Base-by-base conservation (phyloP, 2,888 invertebrate genomes). In the Brachypalpus laphriformis region DNA sequence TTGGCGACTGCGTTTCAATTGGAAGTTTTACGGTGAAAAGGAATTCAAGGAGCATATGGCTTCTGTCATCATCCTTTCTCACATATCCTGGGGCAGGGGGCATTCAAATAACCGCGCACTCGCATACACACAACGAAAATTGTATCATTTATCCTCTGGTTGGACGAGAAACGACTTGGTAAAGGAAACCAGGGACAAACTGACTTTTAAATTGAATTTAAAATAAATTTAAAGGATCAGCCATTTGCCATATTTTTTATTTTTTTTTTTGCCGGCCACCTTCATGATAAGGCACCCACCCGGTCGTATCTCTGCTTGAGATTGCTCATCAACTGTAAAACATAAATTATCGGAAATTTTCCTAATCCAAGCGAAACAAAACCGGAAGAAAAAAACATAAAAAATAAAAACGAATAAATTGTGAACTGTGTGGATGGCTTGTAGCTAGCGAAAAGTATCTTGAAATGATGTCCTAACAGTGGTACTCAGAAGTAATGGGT, bases 1-100 rank as follows among this genome's bases (percentile, higher is more conserved):
- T 83, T 83, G 82, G 82, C 68, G 72, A 83, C 83, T 83, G 83
- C 56, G 56, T 78, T 83, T 78, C 74, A 83, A 83, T 83, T 83
- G 78, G 49, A 70, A 57, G 40, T 65, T 66, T 59, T 63, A 37
- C 25, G 57, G 20, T 14, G 25, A 61, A 81, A 70, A 63, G 37
- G 28, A 54, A 54, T 37, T 76, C 34, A 51, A 76, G 51, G 40
- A 34, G 57, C 42, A 37, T 34, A 11, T n/a, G 37, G 51, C 42
- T 75, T 54, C 40, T 71, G 25, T 65, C 56, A 56, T 54, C 37
- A 74, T 63, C 56, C 37, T 65, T 14, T n/a, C 63, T 57, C 37
- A n/a, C 31, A 63, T 28, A 37, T 28, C 31, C 45, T 3, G 8
- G 47, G 18, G 37, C 71, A 61, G 28, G 54, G 54, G 37, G 31